These are phyloP conservation scores for Serripes groenlandicus DNA, from an alignment of 2,888 invertebrate genomes.

Conservation along the genomic window DNA sequence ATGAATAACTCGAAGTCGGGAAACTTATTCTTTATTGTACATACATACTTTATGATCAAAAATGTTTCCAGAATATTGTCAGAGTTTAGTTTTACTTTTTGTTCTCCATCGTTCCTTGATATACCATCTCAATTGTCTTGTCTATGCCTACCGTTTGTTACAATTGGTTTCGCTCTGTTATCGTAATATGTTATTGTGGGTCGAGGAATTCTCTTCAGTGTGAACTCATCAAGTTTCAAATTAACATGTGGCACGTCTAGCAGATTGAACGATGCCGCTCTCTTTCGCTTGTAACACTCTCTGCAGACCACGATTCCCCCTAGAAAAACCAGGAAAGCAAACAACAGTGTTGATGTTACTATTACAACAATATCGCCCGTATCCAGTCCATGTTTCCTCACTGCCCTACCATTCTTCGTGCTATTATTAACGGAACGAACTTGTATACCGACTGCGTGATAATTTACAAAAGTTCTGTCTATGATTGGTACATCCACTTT, in stretches of 20 bases:
- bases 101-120: background rate
- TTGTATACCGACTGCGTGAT: constrained; percentile 33
- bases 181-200: constrained; percentile 71
- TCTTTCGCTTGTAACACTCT: constrained; percentile 73
- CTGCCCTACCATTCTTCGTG: background rate
- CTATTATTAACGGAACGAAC: background rate
- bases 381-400: constrained; percentile 48
- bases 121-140: too few species aligned
- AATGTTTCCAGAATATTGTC: too few species aligned
- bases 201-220: constrained; percentile 77
- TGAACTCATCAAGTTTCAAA: constrained; percentile 76
- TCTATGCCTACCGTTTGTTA: background rate
- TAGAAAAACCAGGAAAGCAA: constrained; percentile 69
- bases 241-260: constrained; percentile 73
- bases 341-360: constrained; percentile 73
- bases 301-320: constrained; percentile 69
- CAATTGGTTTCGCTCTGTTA: constrained; percentile 22
- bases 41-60: too few species aligned
- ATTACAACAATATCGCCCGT: constrained; percentile 77
- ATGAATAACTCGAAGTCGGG: too few species aligned
- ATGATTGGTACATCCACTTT: constrained; percentile 52
- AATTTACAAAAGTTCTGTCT: constrained; percentile 47
- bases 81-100: constrained; percentile 25
- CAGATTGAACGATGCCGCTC: constrained; percentile 76
- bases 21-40: too few species aligned